Percentiles rank a stretch among this genome's conserved stretches.
These are phyloP conservation scores for Trichogramma pretiosum DNA, from an alignment of 1,140 invertebrate genomes.

Conservation along the genomic window DNA sequence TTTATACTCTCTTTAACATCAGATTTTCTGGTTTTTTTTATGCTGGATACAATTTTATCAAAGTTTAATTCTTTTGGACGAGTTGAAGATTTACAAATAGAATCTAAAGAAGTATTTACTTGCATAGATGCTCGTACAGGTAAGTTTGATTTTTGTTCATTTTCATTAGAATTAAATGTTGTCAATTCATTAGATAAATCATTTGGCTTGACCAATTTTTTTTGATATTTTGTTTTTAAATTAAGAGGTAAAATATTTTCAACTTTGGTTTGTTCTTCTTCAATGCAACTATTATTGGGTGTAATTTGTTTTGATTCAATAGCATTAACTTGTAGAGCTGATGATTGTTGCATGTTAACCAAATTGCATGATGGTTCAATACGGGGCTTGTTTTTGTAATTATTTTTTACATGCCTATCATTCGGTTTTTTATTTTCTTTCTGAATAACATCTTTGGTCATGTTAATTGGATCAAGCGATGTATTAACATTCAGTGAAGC, in stretches of 20 bases:
- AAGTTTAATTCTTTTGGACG: neutral
- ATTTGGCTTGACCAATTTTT: neutral
- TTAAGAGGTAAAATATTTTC: neutral
- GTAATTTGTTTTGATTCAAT: no score
- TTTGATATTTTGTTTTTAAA: neutral
- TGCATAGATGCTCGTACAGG: constrained; percentile 4
- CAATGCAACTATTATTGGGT: no score
- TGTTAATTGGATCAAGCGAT: constrained; percentile 21
- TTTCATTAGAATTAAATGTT: neutral
- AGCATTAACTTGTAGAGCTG: no score
- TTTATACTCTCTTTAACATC: no score
- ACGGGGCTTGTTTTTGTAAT: no score
- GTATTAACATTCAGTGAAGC: constrained; percentile 32
- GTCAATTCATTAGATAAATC: neutral
- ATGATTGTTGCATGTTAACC: no score
- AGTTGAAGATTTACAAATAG: neutral
- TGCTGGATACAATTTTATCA: no score
- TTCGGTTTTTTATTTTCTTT: constrained; percentile 13
- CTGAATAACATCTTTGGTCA: neutral
- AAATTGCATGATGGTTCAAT: no score
- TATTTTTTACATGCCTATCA: no score
- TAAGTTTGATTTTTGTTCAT: neutral
- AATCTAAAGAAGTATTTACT: constrained; percentile 2
- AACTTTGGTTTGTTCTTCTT: neutral
- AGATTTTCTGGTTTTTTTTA: no score